These are phyloP conservation scores for Cricetomys ansorgei DNA, from an alignment of 2,113 vertebrate species.

Conservation along the genomic window DNA sequence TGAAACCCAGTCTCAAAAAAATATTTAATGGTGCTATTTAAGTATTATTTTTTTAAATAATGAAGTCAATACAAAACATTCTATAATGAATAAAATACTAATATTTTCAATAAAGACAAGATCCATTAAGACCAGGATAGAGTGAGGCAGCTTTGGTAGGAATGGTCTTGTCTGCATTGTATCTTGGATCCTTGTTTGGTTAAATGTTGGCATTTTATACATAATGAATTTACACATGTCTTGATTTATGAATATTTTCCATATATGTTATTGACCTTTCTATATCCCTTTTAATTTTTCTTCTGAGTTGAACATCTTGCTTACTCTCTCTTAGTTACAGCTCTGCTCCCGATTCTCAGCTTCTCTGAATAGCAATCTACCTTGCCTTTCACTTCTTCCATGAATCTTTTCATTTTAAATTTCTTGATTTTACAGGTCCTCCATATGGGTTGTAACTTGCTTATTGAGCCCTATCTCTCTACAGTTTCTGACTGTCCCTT, in stretches of 20 bases:
- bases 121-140: background rate
- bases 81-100: background rate
- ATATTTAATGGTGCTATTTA: background rate
- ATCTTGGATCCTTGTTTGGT: background rate
- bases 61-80: background rate
- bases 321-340: background rate
- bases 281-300: background rate
- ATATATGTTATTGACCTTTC: background rate
- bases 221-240: background rate
- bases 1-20: background rate
- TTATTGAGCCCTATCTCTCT: background rate
- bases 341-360: background rate
- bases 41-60: background rate
- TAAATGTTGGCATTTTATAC: background rate
- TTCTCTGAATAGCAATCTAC: background rate
- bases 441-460: background rate
- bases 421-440: background rate
- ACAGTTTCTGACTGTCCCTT: background rate
- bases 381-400: background rate
- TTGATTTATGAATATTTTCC: background rate
- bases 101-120: background rate
- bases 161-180: background rate
- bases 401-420: background rate
- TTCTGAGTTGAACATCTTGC: background rate
- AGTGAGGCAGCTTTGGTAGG: accelerated